phyloP scores from a whole-genome alignment of 1,140 invertebrate genomes.

The Cyclargus thomasi region DNA sequence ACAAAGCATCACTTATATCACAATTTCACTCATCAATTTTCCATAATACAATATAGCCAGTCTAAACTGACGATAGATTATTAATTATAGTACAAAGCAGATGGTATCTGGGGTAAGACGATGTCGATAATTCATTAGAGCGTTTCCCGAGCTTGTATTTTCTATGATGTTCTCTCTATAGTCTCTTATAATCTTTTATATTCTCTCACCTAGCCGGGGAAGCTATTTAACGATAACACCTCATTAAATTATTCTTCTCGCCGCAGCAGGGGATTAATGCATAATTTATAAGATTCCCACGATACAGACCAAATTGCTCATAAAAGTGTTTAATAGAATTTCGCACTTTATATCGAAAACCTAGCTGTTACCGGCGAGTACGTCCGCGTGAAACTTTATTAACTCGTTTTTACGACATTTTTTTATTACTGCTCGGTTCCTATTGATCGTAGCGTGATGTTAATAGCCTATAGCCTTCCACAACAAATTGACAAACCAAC shows the following conservation, averaged over 20 bases:
- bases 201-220: not conserved
- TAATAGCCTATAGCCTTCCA: no score
- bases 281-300: not conserved
- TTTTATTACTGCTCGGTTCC: no score
- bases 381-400: no score
- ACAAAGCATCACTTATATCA: no score
- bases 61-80: constrained; percentile 4
- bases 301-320: not conserved
- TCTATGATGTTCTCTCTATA: not conserved
- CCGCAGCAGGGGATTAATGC: not conserved
- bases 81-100: constrained; percentile 2
- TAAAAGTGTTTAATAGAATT: no score
- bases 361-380: no score
- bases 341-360: no score
- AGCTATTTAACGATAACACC: not conserved
- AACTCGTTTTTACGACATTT: no score
- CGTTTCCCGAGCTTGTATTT: not conserved
- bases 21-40: not conserved
- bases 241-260: not conserved
- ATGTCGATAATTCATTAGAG: not conserved
- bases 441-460: no score
- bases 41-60: not conserved
- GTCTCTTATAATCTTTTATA: not conserved
- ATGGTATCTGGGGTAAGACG: not conserved
- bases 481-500: no score